phyloP scores from a whole-genome alignment of 2,888 invertebrate species.

The Volucella inflata region DNA sequence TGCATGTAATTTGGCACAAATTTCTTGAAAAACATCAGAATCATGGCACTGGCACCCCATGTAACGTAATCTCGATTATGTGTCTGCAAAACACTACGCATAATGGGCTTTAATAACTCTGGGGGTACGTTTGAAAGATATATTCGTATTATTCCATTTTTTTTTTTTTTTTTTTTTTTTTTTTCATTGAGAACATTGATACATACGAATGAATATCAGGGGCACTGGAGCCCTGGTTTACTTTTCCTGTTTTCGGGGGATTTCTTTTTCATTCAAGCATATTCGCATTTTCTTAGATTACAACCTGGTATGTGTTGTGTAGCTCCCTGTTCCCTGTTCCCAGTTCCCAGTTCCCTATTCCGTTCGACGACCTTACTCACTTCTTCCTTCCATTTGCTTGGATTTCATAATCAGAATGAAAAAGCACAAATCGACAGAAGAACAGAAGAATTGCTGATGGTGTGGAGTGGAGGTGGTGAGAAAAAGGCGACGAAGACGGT shows the following conservation, averaged over 20 bases:
- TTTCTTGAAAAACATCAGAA: slow-evolving; percentile 11
- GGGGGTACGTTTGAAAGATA: slow-evolving; percentile 35
- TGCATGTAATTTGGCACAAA: slow-evolving; percentile 26
- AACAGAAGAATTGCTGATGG: slow-evolving; percentile 17
- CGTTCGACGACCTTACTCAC: slow-evolving; percentile 73
- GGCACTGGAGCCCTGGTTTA: not conserved
- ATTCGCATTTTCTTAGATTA: slow-evolving; percentile 68
- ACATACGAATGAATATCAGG: too few relatives aligned
- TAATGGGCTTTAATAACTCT: slow-evolving; percentile 43
- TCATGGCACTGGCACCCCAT: not conserved
- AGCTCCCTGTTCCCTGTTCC: slow-evolving; percentile 33
- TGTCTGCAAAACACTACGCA: slow-evolving; percentile 44
- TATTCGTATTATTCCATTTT: not conserved
- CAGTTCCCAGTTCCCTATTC: slow-evolving; percentile 32
- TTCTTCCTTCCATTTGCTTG: slow-evolving; percentile 41
- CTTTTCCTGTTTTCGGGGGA: slow-evolving; percentile 49
- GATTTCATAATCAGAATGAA: slow-evolving; percentile 73
- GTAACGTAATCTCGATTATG: slow-evolving; percentile 26
- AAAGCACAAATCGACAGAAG: slow-evolving; percentile 65
- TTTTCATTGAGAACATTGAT: too few relatives aligned
- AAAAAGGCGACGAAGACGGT: slow-evolving; percentile 64
- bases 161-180: slow-evolving; percentile 6
- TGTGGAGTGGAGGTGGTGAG: slow-evolving; percentile 26
- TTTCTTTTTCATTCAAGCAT: slow-evolving; percentile 62
- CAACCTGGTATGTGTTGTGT: slow-evolving; percentile 50